These are phyloP conservation scores for Periophthalmodon schlosseri DNA, from an alignment of 2,113 vertebrate species.

Conservation along the genomic window DNA sequence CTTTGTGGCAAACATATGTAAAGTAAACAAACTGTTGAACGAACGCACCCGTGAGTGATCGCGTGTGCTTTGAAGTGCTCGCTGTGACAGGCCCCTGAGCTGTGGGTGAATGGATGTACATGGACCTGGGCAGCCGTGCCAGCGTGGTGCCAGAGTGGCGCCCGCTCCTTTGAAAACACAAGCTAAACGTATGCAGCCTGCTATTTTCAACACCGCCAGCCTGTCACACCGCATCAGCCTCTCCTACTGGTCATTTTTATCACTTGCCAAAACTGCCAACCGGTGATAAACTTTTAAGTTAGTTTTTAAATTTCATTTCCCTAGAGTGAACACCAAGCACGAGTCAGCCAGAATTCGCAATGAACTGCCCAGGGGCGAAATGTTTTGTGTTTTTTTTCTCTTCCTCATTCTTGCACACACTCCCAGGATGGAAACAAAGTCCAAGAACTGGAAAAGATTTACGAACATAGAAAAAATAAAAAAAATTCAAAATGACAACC, in stretches of 20 bases:
- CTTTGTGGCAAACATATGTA: background rate
- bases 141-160: conserved; percentile 62
- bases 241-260: conserved; percentile 74
- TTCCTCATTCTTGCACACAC: conserved; percentile 23
- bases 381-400: conserved; percentile 57
- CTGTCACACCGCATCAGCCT: conserved; percentile 72
- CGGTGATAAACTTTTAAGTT: conserved; percentile 74
- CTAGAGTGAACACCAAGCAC: conserved; percentile 58
- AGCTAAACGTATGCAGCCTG: conserved; percentile 67
- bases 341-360: conserved; percentile 71
- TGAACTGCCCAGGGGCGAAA: conserved; percentile 70
- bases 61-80: conserved; percentile 67
- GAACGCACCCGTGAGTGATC: conserved; percentile 40
- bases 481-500: background rate
- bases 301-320: conserved; percentile 69
- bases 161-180: conserved; percentile 69
- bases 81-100: conserved; percentile 61
- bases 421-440: conserved; percentile 48
- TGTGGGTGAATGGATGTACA: conserved; percentile 58
- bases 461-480: background rate
- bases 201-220: conserved; percentile 63
- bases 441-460: conserved; percentile 19
- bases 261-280: conserved; percentile 76
- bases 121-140: conserved; percentile 59
- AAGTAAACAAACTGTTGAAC: conserved; percentile 15